phyloP scores from a whole-genome alignment of 2,113 vertebrate genomes.

The Odontophorus gujanensis region DNA sequence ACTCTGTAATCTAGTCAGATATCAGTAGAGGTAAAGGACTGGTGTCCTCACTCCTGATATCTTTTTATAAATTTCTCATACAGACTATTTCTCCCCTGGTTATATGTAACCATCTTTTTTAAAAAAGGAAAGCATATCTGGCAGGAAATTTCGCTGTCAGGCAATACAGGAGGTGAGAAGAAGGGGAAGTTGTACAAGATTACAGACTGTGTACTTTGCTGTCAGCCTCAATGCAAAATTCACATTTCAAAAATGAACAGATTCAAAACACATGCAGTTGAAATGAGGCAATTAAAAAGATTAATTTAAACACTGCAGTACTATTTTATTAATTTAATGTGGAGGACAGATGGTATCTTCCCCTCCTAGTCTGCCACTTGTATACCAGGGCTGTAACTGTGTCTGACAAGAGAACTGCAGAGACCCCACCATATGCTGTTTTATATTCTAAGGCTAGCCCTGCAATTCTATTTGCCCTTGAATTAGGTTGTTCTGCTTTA shows the following conservation, averaged over 20 bases:
- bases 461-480: not conserved
- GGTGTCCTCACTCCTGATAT: not conserved
- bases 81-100: not conserved
- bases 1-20: not conserved
- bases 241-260: not conserved
- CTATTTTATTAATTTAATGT: not conserved
- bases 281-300: not conserved
- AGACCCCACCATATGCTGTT: not conserved
- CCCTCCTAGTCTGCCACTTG: not conserved
- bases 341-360: not conserved
- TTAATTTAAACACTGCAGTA: not conserved
- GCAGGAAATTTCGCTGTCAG: not conserved
- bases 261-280: not conserved
- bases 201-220: not conserved
- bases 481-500: not conserved
- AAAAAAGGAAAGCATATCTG: not conserved
- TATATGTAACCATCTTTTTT: not conserved
- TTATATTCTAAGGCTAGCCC: not conserved
- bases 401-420: not conserved
- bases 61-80: constrained; percentile 22
- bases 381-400: not conserved
- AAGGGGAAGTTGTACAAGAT: not conserved
- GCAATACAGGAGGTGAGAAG: not conserved
- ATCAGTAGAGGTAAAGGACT: not conserved
- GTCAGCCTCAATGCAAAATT: not conserved